phyloP scores from a whole-genome alignment of 2,113 vertebrate species.

The Orthonyx spaldingii region DNA sequence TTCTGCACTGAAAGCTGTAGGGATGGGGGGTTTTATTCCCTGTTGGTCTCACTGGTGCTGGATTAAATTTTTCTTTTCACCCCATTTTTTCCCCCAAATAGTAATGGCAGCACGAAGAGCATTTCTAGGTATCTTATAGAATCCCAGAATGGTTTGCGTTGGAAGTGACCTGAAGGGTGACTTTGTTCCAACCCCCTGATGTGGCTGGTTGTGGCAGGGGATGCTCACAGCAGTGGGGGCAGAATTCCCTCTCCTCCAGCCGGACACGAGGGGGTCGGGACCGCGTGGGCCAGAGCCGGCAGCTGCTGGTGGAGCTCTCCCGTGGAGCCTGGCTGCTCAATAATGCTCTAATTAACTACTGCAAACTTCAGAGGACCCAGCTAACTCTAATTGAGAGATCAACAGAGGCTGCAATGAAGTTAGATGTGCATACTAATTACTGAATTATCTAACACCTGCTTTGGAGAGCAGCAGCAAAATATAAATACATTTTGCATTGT shows the following conservation, averaged over 20 bases:
- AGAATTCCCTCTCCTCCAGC: not conserved
- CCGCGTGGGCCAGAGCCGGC: not conserved
- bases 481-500: conserved; percentile 25
- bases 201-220: not conserved
- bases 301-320: not conserved
- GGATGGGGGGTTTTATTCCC: not conserved
- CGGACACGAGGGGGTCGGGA: not conserved
- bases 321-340: conserved; percentile 50
- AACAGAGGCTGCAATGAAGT: conserved; percentile 69
- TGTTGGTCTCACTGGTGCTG: not conserved
- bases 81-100: fast-evolving
- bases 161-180: not conserved
- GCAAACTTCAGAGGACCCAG: conserved; percentile 75
- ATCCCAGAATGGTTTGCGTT: not conserved
- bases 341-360: conserved; percentile 76
- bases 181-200: fast-evolving
- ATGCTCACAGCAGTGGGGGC: not conserved
- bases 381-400: conserved; percentile 80
- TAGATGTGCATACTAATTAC: conserved; percentile 78
- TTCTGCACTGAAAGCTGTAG: not conserved
- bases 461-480: conserved; percentile 38
- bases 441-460: conserved; percentile 77
- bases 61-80: not conserved
- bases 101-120: not conserved
- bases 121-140: fast-evolving